phyloP scores from a whole-genome alignment of 2,797 vertebrate genomes.

The Taenioides sp. region DNA sequence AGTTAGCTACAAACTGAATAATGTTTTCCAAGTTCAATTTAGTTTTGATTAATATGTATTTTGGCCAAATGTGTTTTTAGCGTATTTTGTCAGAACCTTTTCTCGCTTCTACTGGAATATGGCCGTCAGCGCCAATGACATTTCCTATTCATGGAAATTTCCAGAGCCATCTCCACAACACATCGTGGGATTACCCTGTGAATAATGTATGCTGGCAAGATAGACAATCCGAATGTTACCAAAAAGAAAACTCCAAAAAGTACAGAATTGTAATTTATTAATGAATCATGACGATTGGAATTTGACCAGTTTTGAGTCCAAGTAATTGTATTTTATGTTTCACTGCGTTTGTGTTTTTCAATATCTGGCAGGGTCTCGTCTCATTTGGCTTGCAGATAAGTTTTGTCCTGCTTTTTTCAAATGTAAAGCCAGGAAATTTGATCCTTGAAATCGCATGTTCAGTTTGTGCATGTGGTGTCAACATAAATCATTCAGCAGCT shows the following conservation, averaged over 20 bases:
- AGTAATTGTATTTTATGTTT: not conserved
- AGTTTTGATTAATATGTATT: too few relatives aligned
- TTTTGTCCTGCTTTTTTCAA: not conserved
- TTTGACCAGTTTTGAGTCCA: not conserved
- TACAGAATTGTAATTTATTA: constrained; percentile 18
- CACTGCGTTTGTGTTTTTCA: not conserved
- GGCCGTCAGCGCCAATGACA: constrained; percentile 55
- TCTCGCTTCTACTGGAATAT: constrained; percentile 42
- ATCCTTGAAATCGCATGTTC: not conserved
- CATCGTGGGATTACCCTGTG: constrained; percentile 61
- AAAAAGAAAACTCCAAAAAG: constrained; percentile 29
- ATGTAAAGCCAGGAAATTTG: not conserved
- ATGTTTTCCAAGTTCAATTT: not conserved
- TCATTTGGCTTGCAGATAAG: not conserved
- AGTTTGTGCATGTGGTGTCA: constrained; percentile 5
- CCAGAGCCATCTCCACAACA: constrained; percentile 57
- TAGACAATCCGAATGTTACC: constrained; percentile 26
- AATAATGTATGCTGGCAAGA: constrained; percentile 58
- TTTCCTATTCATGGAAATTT: constrained; percentile 73
- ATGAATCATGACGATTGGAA: not conserved
- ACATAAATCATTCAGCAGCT: constrained; percentile 30
- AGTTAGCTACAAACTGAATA: too few relatives aligned
- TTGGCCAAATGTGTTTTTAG: constrained; percentile 29
- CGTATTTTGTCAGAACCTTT: constrained; percentile 20
- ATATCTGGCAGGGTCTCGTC: not conserved